phyloP scores from a whole-genome alignment of 2,888 invertebrate genomes.

The Chalcis sispes region DNA sequence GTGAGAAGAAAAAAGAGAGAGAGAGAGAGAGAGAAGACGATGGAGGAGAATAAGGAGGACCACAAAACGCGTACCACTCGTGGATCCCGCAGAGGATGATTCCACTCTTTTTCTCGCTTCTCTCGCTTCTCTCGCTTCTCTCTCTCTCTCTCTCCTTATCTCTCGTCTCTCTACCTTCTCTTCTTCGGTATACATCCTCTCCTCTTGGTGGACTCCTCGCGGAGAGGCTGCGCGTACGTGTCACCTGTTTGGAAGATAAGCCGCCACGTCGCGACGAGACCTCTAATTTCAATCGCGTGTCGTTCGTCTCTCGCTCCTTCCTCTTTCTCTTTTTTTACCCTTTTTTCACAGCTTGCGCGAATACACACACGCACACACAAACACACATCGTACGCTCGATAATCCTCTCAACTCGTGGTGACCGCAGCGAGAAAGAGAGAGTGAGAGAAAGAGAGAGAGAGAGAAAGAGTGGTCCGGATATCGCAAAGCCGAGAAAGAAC shows the following conservation, averaged over 20 bases:
- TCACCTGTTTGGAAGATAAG: slow-evolving; percentile 61
- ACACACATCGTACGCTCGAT: slow-evolving; percentile 4
- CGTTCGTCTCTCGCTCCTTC: slow-evolving; percentile 33
- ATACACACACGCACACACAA: too few species aligned
- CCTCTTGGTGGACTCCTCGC: slow-evolving; percentile 23
- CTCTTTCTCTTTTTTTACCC: not conserved
- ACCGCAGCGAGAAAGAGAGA: too few species aligned
- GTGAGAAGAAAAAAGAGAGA: slow-evolving; percentile 22
- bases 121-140: not conserved
- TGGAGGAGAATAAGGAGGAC: slow-evolving; percentile 39
- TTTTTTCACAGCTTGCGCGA: too few species aligned
- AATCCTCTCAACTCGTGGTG: slow-evolving; percentile 23
- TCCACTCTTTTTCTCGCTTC: slow-evolving; percentile 22
- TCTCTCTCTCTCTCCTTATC: slow-evolving; percentile 21
- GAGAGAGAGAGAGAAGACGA: slow-evolving; percentile 44
- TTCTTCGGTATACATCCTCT: too few species aligned
- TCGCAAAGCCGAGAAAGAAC: slow-evolving; percentile 16
- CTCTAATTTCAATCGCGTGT: slow-evolving; percentile 60
- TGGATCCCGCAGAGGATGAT: slow-evolving; percentile 48
- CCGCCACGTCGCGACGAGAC: slow-evolving; percentile 51
- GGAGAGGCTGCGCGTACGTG: slow-evolving; percentile 53
- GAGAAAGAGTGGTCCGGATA: slow-evolving; percentile 36
- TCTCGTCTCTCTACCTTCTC: too few species aligned
- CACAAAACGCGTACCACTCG: slow-evolving; percentile 54
- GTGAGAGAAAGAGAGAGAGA: too few species aligned